A percentile compares a stretch with the other conserved stretches of the same genome.
Conservation (phyloP, 2,888 invertebrate genomes). For the Eulithis prunata region DNA sequence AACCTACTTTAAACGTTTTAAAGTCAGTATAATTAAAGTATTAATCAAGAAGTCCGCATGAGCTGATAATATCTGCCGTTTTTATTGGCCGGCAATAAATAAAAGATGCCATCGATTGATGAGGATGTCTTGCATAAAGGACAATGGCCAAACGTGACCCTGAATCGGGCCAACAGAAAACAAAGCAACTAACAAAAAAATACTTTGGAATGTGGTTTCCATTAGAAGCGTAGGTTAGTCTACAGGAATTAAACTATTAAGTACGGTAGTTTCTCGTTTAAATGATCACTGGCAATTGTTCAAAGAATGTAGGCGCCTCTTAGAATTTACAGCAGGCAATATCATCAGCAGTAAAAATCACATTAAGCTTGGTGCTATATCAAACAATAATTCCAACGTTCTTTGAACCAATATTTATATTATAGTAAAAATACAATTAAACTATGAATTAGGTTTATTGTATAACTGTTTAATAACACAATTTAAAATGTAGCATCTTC, state of each 20-base stretch:
- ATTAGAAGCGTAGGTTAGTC: too few species aligned
- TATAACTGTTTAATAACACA: slow-evolving; percentile 5
- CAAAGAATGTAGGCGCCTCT: slow-evolving; percentile 24
- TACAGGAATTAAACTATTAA: background rate
- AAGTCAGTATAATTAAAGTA: slow-evolving; percentile 25
- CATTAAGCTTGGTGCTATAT: slow-evolving; percentile 34
- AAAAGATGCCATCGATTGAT: slow-evolving; percentile 24
- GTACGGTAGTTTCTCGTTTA: slow-evolving; percentile 9
- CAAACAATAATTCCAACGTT: slow-evolving; percentile 41
- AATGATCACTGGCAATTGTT: slow-evolving; percentile 21
- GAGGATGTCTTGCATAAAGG: slow-evolving; percentile 20
- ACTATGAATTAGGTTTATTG: background rate
- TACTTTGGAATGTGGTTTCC: too few species aligned
- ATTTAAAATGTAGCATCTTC: background rate
- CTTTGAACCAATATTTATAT: slow-evolving; percentile 42
- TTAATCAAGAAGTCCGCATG: slow-evolving; percentile 28
- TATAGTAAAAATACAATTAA: slow-evolving; percentile 33
- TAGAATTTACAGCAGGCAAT: slow-evolving; percentile 14
- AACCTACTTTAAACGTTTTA: slow-evolving; percentile 2
- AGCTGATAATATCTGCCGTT: slow-evolving; percentile 24
- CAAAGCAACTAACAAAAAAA: background rate
- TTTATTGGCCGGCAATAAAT: slow-evolving; percentile 23
- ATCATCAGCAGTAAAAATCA: slow-evolving; percentile 27
- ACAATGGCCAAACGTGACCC: slow-evolving; percentile 26
- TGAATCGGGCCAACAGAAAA: slow-evolving; percentile 6